These are phyloP conservation scores for Varanus salvator DNA, from an alignment of 2,113 vertebrate species.

Conservation along the genomic window DNA sequence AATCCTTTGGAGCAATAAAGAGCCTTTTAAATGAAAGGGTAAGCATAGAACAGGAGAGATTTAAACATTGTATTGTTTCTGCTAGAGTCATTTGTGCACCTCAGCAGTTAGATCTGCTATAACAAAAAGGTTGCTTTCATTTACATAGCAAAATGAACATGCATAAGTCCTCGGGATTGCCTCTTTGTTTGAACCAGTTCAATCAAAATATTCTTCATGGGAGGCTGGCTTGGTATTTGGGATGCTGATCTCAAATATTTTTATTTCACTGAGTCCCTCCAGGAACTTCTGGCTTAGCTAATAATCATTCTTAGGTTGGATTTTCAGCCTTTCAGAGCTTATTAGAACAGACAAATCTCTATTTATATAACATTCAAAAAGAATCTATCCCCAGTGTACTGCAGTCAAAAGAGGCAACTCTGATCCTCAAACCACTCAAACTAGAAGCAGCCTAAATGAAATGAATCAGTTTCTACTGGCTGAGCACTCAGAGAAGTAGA, in stretches of 20 bases:
- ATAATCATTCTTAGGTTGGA: neutral
- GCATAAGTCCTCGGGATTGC: rapidly evolving
- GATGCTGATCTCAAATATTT: constrained; percentile 49
- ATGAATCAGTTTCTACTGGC: neutral
- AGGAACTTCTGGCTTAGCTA: constrained; percentile 10
- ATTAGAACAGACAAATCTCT: constrained; percentile 35
- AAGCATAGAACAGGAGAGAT: neutral
- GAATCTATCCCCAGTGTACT: neutral
- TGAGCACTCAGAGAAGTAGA: constrained; percentile 11
- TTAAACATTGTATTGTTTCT: constrained; percentile 29
- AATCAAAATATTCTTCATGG: constrained; percentile 57
- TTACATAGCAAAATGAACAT: constrained; percentile 31
- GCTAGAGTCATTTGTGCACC: constrained; percentile 2
- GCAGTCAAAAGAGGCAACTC: constrained; percentile 26
- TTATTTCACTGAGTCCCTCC: constrained; percentile 26
- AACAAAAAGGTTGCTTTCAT: constrained; percentile 26
- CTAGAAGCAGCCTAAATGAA: neutral
- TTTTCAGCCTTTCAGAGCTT: constrained; percentile 33
- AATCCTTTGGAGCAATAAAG: constrained; percentile 8
- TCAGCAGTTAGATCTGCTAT: constrained; percentile 32
- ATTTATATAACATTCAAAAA: constrained; percentile 35
- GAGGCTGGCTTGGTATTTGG: constrained; percentile 41
- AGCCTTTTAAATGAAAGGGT: neutral
- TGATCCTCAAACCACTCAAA: constrained; percentile 9
- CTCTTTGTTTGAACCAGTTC: constrained; percentile 51